A percentile compares a stretch with the other conserved stretches of the same genome.
These are phyloP conservation scores for Spodoptera frugiperda DNA, from an alignment of 1,140 invertebrate species.

Conservation along the genomic window DNA sequence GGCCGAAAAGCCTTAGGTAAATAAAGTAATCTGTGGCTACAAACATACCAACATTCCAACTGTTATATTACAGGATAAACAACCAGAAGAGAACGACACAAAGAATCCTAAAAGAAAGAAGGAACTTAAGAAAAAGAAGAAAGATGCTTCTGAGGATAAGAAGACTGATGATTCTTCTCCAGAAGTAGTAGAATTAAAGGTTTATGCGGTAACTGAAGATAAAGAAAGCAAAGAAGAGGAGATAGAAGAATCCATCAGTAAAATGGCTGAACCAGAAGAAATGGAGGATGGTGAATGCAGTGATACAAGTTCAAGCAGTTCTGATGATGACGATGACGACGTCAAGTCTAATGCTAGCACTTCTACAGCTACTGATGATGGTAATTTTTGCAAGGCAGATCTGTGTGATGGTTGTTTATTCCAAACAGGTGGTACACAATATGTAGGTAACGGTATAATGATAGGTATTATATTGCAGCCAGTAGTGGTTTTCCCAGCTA, in stretches of 20 bases:
- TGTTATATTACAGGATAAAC: constrained; percentile 83
- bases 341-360: constrained; percentile 64
- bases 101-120: constrained; percentile 18
- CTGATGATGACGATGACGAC: constrained; percentile 59
- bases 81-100: constrained; percentile 54
- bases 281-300: constrained; percentile 90
- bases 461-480: too few relatives aligned
- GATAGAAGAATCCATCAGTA: constrained; percentile 47
- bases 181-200: constrained; percentile 45
- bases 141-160: constrained; percentile 40
- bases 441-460: too few relatives aligned
- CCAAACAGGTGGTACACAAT: too few relatives aligned
- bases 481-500: too few relatives aligned
- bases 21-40: constrained; percentile 75
- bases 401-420: background rate
- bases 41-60: constrained; percentile 76
- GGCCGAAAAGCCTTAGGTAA: constrained; percentile 87
- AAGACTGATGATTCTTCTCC: constrained; percentile 51
- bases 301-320: constrained; percentile 77
- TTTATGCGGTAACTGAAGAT: constrained; percentile 40
- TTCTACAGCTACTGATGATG: constrained; percentile 76
- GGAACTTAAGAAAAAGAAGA: constrained; percentile 50
- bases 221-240: constrained; percentile 24
- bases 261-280: constrained; percentile 50
- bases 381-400: constrained; percentile 61